These are phyloP conservation scores for Volucella inflata DNA, from an alignment of 2,888 invertebrate genomes.

Conservation along the genomic window DNA sequence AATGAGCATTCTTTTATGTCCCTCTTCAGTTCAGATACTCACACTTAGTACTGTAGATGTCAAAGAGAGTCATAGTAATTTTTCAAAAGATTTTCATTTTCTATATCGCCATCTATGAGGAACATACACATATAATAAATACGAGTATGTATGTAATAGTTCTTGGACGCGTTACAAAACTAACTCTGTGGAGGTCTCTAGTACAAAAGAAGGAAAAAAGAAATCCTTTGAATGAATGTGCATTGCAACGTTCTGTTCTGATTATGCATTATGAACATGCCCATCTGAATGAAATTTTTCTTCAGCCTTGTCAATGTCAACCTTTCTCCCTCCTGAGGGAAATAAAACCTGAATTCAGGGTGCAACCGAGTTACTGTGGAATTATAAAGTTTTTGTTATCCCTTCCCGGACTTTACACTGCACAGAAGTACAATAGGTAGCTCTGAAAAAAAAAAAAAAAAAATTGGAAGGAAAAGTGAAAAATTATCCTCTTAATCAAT, in stretches of 20 bases:
- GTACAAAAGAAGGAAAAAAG: constrained; percentile 29
- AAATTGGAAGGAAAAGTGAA: constrained; percentile 50
- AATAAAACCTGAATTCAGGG: constrained; percentile 42
- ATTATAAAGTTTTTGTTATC: constrained; percentile 27
- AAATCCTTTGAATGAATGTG: constrained; percentile 71
- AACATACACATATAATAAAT: no score
- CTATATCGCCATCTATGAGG: not conserved
- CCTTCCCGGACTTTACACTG: constrained; percentile 22
- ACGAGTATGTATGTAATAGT: not conserved
- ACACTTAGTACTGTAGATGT: no score
- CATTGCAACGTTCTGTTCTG: constrained; percentile 48
- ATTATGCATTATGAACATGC: constrained; percentile 46
- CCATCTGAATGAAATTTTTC: constrained; percentile 70
- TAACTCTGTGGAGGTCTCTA: constrained; percentile 61
- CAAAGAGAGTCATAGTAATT: constrained; percentile 48
- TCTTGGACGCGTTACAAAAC: constrained; percentile 39
- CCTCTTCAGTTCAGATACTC: not conserved
- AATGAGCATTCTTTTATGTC: constrained; percentile 57
- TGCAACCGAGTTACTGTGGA: constrained; percentile 35
- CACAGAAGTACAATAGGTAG: constrained; percentile 72
- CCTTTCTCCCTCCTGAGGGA: constrained; percentile 24
- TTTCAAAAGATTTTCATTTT: constrained; percentile 12
- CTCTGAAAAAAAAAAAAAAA: constrained; percentile 15
- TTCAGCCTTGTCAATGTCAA: constrained; percentile 29
- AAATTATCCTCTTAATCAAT: constrained; percentile 75